Evolutionary conservation across 1,140 invertebrate genomes (phyloP), one percentile per base, ranked within the genome.

Genomic region (Nymphalis io): DNA sequence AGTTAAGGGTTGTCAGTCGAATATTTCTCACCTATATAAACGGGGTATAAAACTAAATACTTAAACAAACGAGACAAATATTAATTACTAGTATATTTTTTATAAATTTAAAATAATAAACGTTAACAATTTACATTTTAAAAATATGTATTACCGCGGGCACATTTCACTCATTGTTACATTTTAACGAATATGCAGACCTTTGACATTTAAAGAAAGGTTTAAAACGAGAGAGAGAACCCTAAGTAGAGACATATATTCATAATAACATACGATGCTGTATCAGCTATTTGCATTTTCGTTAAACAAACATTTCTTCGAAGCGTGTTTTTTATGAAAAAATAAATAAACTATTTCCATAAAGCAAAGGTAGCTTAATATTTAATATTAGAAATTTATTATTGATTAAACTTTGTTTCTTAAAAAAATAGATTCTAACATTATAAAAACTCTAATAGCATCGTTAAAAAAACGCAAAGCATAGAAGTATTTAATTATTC

Each of bases 401-500:
- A 6, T 33, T 33, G 3, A 8, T 33, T 8, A 1, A 33, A 33
- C 1, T 33, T 33, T 33, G 5, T 8, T 33, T 2, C 5, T 33
- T 33, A 33, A 33, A 18, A n/a, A 46, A 62, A 33, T 12, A 27
- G 44, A 38, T 27, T 51, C 2, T 16, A 48, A 62, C 2, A 0
- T 53, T 53, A 55, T n/a, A 64, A 58, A 44, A 33, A 15, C 48
- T 55, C n/a, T 55, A 68, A 33, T 59, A 61, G n/a, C 38, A 64
- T 46, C 58, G 16, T 70, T 40, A 46, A 42, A 64, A 39, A 60
- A 64, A 42, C 44, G 42, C 42, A 39, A 64, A 64, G 20, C 23
- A 70, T 18, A 33, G 40, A 13, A 13, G 39, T 40, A 39, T 64
- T 70, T n/a, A 64, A 65, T 70, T 60, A 70, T 70, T 63, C 55